Evolutionary conservation across 64 coral and sea anemone genomes (phyloP).

Genomic region (Pocillopora verrucosa): DNA sequence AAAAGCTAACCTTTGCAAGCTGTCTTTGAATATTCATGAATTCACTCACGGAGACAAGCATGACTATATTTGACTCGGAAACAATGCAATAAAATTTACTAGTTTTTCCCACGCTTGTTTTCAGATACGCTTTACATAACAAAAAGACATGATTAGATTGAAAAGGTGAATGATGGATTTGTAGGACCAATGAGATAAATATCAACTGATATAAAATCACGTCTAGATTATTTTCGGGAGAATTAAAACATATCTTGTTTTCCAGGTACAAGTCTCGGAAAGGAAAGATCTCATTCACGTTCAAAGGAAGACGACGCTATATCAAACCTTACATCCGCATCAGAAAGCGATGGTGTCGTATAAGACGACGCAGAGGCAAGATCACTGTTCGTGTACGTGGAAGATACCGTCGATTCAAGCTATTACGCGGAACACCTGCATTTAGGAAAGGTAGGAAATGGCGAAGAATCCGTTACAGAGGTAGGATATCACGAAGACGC

Average conservation of each 20-base stretch:
- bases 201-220: no score
- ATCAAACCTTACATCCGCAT: not conserved
- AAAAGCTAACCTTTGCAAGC: no score
- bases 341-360: not conserved
- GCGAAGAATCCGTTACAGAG: not conserved
- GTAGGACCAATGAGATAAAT: no score
- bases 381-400: not conserved
- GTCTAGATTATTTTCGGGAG: no score
- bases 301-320: not conserved
- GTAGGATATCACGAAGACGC: not conserved
- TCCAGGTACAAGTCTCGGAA: not conserved
- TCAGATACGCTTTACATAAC: no score
- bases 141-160: no score
- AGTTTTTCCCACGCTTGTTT: no score
- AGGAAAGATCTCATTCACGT: not conserved
- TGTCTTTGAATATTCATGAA: no score
- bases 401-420: not conserved
- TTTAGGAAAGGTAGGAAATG: not conserved
- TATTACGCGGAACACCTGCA: not conserved
- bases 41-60: no score
- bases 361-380: not conserved
- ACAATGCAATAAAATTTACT: no score
- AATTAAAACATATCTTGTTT: not conserved
- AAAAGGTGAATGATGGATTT: no score
- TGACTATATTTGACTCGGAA: no score